A percentile compares a stretch with the other conserved stretches of the same genome.
phyloP scores from a whole-genome alignment of 2,888 invertebrate species.

The Chloroclystis v-ata region DNA sequence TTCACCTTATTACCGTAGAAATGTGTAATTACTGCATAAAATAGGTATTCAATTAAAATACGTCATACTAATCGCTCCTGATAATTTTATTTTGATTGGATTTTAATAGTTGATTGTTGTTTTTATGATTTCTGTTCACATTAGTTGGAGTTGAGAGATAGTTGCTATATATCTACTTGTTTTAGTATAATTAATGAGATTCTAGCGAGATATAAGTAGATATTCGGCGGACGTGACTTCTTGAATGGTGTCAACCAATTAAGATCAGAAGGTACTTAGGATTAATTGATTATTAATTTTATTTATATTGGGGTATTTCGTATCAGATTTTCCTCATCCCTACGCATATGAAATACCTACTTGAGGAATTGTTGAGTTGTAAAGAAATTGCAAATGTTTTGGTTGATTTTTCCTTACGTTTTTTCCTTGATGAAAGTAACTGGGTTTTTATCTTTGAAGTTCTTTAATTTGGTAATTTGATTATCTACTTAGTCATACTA shows the following conservation, averaged over 20 bases:
- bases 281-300: conserved; percentile 55
- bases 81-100: conserved; percentile 42
- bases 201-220: background rate
- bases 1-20: too few relatives aligned
- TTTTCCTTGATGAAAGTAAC: too few relatives aligned
- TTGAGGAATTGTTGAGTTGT: conserved; percentile 3
- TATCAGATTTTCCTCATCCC: conserved; percentile 53
- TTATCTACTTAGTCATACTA: too few relatives aligned
- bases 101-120: conserved; percentile 34
- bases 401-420: background rate
- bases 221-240: conserved; percentile 63
- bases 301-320: conserved; percentile 35
- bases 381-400: conserved; percentile 11
- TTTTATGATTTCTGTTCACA: conserved; percentile 50
- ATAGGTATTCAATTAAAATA: conserved; percentile 26
- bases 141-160: conserved; percentile 34
- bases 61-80: conserved; percentile 35
- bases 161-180: background rate
- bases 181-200: background rate
- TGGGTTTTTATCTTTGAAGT: background rate
- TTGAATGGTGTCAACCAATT: conserved; percentile 57
- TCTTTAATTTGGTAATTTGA: background rate
- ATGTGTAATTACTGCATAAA: conserved; percentile 32
- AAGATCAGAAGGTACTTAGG: conserved; percentile 37
- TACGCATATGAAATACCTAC: too few relatives aligned